Conservation (phyloP, 2,888 invertebrate genomes). For the Drosophila putrida region DNA sequence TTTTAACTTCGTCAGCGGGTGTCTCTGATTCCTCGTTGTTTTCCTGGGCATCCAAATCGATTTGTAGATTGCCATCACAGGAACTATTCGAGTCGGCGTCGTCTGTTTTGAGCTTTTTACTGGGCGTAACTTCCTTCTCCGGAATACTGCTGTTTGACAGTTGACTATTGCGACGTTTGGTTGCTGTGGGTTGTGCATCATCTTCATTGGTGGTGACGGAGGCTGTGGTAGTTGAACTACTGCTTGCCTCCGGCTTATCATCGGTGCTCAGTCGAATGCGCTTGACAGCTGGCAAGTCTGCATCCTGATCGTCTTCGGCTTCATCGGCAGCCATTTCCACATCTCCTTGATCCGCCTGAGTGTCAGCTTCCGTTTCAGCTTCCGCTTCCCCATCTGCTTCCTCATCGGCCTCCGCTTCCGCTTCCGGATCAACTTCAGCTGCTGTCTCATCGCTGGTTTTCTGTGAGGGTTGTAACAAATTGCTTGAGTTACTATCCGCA, state of each 20-base stretch:
- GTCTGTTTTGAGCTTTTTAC: constrained; percentile 60
- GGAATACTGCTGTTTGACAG: constrained; percentile 5
- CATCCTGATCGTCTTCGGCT: constrained; percentile 27
- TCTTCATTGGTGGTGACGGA: not conserved
- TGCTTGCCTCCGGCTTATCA: constrained; percentile 41
- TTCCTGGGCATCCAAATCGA: constrained; percentile 61
- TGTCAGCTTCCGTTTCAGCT: constrained; percentile 20
- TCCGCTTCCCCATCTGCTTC: constrained; percentile 20
- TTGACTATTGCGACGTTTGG: constrained; percentile 47
- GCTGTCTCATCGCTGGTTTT: constrained; percentile 42
- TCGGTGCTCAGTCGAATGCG: constrained; percentile 54
- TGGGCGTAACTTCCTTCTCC: constrained; percentile 40
- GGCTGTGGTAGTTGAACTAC: constrained; percentile 9
- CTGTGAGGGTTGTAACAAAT: constrained; percentile 75
- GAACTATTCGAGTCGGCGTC: constrained; percentile 71
- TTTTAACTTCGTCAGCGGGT: not conserved
- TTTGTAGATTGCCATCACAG: constrained; percentile 61
- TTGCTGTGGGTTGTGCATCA: constrained; percentile 2
- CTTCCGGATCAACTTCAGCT: constrained; percentile 27
- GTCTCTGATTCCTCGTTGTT: constrained; percentile 27
- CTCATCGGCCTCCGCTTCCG: constrained; percentile 22
- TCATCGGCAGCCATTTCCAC: constrained; percentile 25
- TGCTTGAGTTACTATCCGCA: constrained; percentile 79
- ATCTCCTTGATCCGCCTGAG: not conserved
- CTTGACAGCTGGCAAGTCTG: constrained; percentile 34